Base-by-base conservation (phyloP, 2,888 invertebrate genomes). In the Arge pagana region DNA sequence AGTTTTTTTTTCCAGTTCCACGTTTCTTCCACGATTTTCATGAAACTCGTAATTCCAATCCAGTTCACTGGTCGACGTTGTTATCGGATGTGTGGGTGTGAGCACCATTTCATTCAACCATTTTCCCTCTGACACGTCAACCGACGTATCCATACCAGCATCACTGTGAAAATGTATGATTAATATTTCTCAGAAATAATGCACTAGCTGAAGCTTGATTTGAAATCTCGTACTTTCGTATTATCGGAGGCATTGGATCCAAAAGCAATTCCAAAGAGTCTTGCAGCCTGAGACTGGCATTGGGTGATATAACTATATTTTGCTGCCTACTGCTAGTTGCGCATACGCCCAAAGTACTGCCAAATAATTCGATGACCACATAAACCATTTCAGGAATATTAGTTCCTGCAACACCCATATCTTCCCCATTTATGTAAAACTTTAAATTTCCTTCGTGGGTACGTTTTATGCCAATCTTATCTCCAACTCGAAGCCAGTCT, bases 371-470 rank as follows among this genome's bases (percentile, higher is more conserved):
- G 58, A 93, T 84, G 2, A 93, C 86, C 6, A 87, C 92, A 72
- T 89, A 93, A 3, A 93, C 85, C 78, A 86, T 87, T 79, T 89
- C 90, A 2, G 92, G 90, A 54, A 93, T 83, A 68, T 88, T 84
- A 52, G 86, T 83, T 51, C 90, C 89, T 24, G 86, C 86, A 5
- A 86, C 80, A 26, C 89, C 89, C 66, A 91, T 82, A 61, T 89
- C 87, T 73, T 92, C 90, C 0, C 90, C 89, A 74, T 95, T 94
- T 50, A 93, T 82, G 62, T 87, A 86, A 59, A 92, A 83, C 56
- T 87, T 84, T 4, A 93, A 80, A 15, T 83, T 82, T 6, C 85
- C 84, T 56, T 90, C 88, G 18, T 81, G 79, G 0, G 87, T 86
- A 60, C 86, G 82, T 69, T 89, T 87, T 16, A 94, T 75, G 0